Conservation (phyloP, 2,797 vertebrate genomes). For the Poecilia wingei region DNA sequence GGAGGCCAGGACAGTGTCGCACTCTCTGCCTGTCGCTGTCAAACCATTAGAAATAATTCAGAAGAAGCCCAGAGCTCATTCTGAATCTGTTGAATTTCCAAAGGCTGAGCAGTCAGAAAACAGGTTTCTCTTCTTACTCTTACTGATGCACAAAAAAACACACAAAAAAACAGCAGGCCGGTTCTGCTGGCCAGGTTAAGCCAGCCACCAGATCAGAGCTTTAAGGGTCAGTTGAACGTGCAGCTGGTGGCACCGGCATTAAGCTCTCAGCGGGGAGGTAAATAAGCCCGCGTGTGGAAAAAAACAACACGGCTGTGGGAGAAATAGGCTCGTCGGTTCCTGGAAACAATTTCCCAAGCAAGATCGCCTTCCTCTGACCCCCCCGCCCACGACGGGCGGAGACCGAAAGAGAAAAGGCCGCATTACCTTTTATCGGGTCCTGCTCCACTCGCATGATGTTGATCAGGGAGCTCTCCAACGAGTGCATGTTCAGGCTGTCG, state of each 20-base stretch:
- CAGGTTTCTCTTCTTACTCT: background rate
- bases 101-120: background rate
- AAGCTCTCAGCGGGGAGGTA: conserved; percentile 65
- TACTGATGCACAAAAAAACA: background rate
- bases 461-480: conserved; percentile 97
- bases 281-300: conserved; percentile 59
- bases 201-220: conserved; percentile 58
- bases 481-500: conserved; percentile 99
- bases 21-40: conserved; percentile 40
- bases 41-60: conserved; percentile 27
- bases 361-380: conserved; percentile 33
- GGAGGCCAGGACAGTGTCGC: conserved; percentile 54
- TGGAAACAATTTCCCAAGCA: conserved; percentile 10
- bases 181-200: conserved; percentile 50
- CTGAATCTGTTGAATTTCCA: background rate
- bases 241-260: conserved; percentile 66
- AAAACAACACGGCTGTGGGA: conserved; percentile 54
- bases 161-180: background rate
- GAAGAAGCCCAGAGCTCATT: conserved; percentile 9
- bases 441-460: conserved; percentile 99
- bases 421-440: conserved; percentile 96
- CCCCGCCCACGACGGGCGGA: background rate
- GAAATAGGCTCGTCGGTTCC: conserved; percentile 22
- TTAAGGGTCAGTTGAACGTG: conserved; percentile 64
- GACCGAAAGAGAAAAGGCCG: conserved; percentile 36